Conservation (phyloP, 2,797 vertebrate species). For the Dallia pectoralis region DNA sequence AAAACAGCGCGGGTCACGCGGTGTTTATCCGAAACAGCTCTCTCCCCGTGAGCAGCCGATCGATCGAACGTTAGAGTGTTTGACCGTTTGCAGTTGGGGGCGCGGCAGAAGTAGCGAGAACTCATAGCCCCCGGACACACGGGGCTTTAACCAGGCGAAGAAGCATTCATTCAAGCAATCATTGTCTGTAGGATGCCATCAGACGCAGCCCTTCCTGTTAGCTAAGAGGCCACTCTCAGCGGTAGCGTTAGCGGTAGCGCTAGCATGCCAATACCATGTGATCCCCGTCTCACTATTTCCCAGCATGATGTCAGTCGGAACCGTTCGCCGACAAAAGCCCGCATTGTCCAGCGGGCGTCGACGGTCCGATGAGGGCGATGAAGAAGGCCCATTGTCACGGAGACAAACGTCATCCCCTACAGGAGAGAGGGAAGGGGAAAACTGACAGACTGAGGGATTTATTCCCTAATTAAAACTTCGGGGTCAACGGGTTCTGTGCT, state of each 20-base stretch:
- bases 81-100: conserved; percentile 33
- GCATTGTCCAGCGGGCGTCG: conserved; percentile 62
- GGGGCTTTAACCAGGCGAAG: conserved; percentile 38
- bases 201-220: conserved; percentile 65
- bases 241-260: conserved; percentile 56
- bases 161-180: conserved; percentile 18
- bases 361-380: conserved; percentile 44
- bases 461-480: conserved; percentile 49
- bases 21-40: background rate
- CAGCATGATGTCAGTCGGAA: conserved; percentile 80
- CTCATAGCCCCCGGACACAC: conserved; percentile 25
- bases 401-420: conserved; percentile 32
- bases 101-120: conserved; percentile 13
- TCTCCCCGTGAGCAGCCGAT: background rate
- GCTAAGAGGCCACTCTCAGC: conserved; percentile 69
- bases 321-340: conserved; percentile 69
- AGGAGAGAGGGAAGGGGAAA: conserved; percentile 10
- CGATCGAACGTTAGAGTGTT: background rate
- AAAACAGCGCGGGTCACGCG: background rate
- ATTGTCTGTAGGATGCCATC: conserved; percentile 65
- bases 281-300: conserved; percentile 78
- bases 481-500: conserved; percentile 60
- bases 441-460: conserved; percentile 37
- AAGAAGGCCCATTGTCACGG: conserved; percentile 67
- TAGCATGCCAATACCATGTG: conserved; percentile 75